Base-by-base conservation (phyloP, 2,797 vertebrate species). In the Anas georgica region DNA sequence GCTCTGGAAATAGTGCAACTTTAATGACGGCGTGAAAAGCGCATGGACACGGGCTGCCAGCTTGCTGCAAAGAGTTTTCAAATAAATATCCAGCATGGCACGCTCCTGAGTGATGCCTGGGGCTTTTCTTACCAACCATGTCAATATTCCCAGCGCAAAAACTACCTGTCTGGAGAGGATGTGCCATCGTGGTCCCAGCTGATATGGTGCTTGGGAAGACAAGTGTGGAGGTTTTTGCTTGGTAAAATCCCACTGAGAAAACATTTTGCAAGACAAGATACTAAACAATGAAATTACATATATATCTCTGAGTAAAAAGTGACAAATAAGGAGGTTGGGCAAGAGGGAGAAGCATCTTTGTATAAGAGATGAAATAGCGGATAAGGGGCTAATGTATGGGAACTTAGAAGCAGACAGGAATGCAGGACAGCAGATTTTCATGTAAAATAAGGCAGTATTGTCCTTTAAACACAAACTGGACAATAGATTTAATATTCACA, bases 1-100 rank as follows among this genome's bases (percentile, higher is more conserved):
- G 63, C 56, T 43, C 86, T 95, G 78, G 70, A 96, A 96, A 92
- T 18, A 96, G 88, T 10, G 86, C 70, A 83, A 37, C 29, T 46
- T 68, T 74, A 72, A 58, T 90, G 45, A 50, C n/a, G 80, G 88
- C 3, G 6, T 17, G 69, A 77, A 94, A 88, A 60, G 64, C 13
- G 73, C 50, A 81, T 26, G 72, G 79, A 76, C 37, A 28, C 0
- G 2, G 43, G 60, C 69, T 70, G 52, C 2, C 55, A 74, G 45
- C 66, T 76, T 63, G 8, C 13, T 69, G 75, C 15, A 35, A 69
- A 20, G 63, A 23, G 43, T 41, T 91, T 60, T 72, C 77, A 84
- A 46, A 81, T 4, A 29, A 83, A 52, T 3, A 58, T 2, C 37
- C 23, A 8, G 15, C n/a, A 8, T 1, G 78, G 39, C 76, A 68